Base-by-base conservation (phyloP, 1,140 invertebrate species). In the Phocides pigmalion region DNA sequence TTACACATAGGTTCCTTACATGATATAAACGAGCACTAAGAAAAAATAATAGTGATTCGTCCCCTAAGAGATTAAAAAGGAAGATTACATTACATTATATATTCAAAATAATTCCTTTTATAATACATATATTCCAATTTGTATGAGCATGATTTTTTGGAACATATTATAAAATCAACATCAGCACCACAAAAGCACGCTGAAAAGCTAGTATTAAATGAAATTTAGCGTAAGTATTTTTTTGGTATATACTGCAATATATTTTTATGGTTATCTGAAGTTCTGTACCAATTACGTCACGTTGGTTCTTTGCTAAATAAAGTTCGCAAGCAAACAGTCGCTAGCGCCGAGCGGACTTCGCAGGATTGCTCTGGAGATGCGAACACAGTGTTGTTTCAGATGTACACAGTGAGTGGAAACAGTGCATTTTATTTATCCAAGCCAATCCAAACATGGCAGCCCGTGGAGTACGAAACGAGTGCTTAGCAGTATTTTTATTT, bases 371-470 rank as follows among this genome's bases (percentile, higher is more conserved):
- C 28, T 56, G 53, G 35, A 54, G 51, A 54, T 22, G 51, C 41
- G n/a, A 12, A 53, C 49, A 42, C 53, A 22, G 51, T 56, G 51
- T 54, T 54, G 35, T 54, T 39, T 39, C 28, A 54, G 51, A 56
- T 56, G 39, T 49, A 49, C 46, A 17, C 37, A 28, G 53, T 16
- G 20, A 25, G 20, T 56, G 12, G 12, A 44, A 56, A 56, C 53
- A 56, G 20, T 56, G 53, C 53, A 56, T 56, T 56, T 56, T 56
- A 56, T 56, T 56, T 56, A 44, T 56, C 37, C 39, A 56, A 56
- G 39, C 37, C 39, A 56, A 56, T 42, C n/a, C 28, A 42, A 56
- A 56, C 53, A 56, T 41, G 39, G 51, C 50, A 32, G 32, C 35
- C 42, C 16, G 53, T 20, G 22, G 46, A 44, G 20, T 16, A 28